Evolutionary conservation across 1,140 invertebrate genomes (phyloP), one percentile per base, ranked within the genome.

Genomic region (Papilio polytes): DNA sequence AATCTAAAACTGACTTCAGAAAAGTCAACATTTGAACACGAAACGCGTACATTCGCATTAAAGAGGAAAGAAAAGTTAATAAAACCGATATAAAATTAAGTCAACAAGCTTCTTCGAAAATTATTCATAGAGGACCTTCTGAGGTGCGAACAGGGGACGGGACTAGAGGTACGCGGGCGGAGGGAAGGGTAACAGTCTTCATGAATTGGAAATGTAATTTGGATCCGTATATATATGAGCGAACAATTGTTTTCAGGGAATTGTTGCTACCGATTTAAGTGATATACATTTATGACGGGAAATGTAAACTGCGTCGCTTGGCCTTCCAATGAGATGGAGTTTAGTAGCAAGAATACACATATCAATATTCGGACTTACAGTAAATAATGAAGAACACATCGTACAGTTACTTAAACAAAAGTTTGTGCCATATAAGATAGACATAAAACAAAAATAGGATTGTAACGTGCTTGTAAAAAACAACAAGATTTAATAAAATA

Each of bases 171-270:
- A 51, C 81, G 74, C 81, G 81, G 59, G 82, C 81, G 78, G 79
- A 83, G 81, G 82, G 82, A 81, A 81, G 83, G 80, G 84, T 87
- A 90, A 88, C 81, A 85, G 85, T 80, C 86, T 88, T 90, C 88
- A 90, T 90, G 88, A 90, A 90, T 90, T 90, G 88, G 87, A 88
- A 90, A 90, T 90, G 88, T 88, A 90, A 90, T 90, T 88, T 88
- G 84, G 85, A 78, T 51, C 56, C 56, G 82, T 83, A 84, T 86
- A 81, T 85, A 86, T 88, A 85, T 83, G 83, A 83, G 81, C 66
- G 82, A 44, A 80, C 88, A 86, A 89, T 89, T 89, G 88, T 89
- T 89, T 89, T 83, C 79, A 70, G 56, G 81, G 81, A 83, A 85
- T 82, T 80, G 82, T 83, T 80, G 82, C 78, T 85, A 53, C 77